These are phyloP conservation scores for Poecile atricapillus DNA, from an alignment of 2,113 vertebrate species.

Conservation along the genomic window DNA sequence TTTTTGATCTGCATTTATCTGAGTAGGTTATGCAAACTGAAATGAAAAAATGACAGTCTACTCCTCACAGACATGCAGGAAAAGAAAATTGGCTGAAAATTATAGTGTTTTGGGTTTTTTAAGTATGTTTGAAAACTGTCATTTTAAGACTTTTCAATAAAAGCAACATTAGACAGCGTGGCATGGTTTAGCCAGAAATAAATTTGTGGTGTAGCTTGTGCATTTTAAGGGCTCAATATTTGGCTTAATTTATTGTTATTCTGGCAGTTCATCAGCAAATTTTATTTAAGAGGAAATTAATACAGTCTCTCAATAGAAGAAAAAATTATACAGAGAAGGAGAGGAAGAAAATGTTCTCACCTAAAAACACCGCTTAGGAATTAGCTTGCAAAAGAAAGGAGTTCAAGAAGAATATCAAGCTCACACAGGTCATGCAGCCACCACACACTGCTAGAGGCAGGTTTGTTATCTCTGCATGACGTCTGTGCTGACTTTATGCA, in stretches of 20 bases:
- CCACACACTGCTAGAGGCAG: accelerated
- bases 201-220: background rate
- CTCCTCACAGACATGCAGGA: background rate
- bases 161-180: background rate
- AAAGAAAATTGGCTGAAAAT: background rate
- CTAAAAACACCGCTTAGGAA: background rate
- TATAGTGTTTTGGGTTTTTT: accelerated
- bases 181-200: background rate
- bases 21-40: background rate
- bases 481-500: background rate
- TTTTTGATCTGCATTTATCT: background rate
- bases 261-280: background rate
- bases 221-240: background rate
- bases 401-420: background rate
- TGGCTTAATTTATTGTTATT: background rate
- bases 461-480: background rate
- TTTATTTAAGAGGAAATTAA: background rate
- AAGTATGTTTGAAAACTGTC: background rate
- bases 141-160: background rate
- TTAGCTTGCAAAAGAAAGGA: background rate
- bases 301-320: background rate
- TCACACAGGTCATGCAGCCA: background rate
- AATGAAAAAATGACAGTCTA: background rate
- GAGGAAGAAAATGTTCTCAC: background rate
- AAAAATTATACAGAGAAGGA: background rate